Evolutionary conservation across 2,113 vertebrate genomes (phyloP).

Genomic region (Siniperca knerii): DNA sequence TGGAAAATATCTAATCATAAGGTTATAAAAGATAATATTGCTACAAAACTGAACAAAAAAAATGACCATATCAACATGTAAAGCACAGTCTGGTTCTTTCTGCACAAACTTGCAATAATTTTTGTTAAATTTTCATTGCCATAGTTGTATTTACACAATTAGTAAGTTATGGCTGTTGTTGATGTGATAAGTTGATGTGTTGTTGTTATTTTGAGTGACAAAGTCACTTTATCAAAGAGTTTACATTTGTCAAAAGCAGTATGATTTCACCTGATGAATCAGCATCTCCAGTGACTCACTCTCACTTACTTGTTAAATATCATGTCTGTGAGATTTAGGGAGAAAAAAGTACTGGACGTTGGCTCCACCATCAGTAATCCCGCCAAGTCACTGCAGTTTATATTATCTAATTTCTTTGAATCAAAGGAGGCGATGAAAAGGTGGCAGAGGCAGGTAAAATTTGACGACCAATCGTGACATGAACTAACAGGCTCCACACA

Average conservation of each 20-base stretch:
- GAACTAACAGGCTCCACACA: slow-evolving; percentile 26
- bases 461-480: slow-evolving; percentile 65
- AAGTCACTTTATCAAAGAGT: slow-evolving; percentile 1
- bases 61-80: not conserved
- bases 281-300: slow-evolving; percentile 34
- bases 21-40: not conserved
- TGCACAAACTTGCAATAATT: not conserved
- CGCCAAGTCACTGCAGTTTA: slow-evolving; percentile 48
- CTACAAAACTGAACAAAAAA: not conserved
- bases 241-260: not conserved
- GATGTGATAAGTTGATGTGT: not conserved
- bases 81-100: not conserved
- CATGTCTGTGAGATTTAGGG: slow-evolving; percentile 58
- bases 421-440: slow-evolving; percentile 63
- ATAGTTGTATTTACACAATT: too few species aligned
- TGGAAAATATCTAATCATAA: not conserved
- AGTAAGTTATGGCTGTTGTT: not conserved
- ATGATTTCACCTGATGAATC: slow-evolving; percentile 21
- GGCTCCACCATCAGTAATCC: slow-evolving; percentile 13
- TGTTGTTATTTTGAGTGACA: not conserved
- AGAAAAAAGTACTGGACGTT: not conserved
- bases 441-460: slow-evolving; percentile 71
- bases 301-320: slow-evolving; percentile 67
- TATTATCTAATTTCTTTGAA: slow-evolving; percentile 56
- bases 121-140: too few species aligned